phyloP scores from a whole-genome alignment of 2,113 vertebrate genomes.

The Glaucidium brasilianum region DNA sequence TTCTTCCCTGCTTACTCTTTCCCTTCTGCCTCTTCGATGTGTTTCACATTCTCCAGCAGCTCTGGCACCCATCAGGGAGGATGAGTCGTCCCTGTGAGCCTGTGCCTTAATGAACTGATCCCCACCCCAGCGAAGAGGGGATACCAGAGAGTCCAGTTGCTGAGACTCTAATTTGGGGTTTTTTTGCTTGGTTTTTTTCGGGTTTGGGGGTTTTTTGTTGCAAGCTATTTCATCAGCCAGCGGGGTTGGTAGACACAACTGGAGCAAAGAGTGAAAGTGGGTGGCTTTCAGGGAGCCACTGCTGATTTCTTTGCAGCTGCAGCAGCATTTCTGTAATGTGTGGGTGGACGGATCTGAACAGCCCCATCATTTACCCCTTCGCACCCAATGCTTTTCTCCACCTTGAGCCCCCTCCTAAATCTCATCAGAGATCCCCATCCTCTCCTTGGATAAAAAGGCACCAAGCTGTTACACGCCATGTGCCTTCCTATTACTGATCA shows the following conservation, averaged over 20 bases:
- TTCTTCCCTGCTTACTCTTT: not conserved
- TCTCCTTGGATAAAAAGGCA: not conserved
- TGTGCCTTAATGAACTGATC: not conserved
- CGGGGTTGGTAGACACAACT: not conserved
- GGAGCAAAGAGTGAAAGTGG: not conserved
- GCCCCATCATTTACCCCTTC: not conserved
- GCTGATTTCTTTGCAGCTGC: not conserved
- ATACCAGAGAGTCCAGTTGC: not conserved
- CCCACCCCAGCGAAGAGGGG: not conserved
- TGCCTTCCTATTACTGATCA: not conserved
- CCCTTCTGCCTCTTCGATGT: not conserved
- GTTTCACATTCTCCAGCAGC: not conserved
- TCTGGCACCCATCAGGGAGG: not conserved
- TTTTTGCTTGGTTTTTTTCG: not conserved
- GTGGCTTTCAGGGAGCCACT: not conserved
- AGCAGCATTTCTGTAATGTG: not conserved
- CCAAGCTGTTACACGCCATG: not conserved
- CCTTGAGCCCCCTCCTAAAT: not conserved
- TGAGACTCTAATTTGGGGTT: not conserved
- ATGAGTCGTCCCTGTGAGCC: accelerated
- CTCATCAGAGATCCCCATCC: not conserved
- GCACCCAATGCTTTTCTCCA: not conserved
- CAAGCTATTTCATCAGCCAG: not conserved
- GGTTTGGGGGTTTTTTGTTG: not conserved
- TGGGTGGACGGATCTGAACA: not conserved